A percentile compares a stretch with the other conserved stretches of the same genome.
phyloP scores from a whole-genome alignment of 2,888 invertebrate species.

The Branchellion lobata region DNA sequence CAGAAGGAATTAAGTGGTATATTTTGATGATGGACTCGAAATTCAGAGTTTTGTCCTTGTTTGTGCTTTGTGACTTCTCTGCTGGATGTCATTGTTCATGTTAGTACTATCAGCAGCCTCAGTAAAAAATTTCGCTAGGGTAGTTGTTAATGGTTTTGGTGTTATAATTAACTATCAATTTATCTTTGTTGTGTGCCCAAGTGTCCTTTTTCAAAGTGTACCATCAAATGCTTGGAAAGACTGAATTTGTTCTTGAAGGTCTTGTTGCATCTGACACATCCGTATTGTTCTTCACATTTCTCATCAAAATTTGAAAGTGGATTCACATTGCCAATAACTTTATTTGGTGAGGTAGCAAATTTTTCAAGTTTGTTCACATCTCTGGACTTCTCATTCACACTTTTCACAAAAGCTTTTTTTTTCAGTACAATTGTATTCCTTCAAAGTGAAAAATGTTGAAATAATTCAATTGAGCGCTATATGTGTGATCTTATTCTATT shows the following conservation, averaged over 20 bases:
- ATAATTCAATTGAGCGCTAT: too few species aligned
- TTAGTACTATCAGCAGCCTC: too few species aligned
- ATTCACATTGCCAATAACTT: neutral
- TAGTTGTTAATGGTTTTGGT: too few species aligned
- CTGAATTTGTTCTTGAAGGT: conserved; percentile 44
- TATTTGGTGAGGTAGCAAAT: neutral
- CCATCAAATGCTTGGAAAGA: conserved; percentile 31
- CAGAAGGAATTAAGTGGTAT: too few species aligned
- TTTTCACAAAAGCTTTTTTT: neutral
- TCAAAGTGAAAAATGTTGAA: neutral
- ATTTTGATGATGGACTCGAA: too few species aligned
- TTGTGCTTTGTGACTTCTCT: too few species aligned
- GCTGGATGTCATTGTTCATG: too few species aligned
- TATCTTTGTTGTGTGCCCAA: too few species aligned
- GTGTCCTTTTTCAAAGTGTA: conserved; percentile 28
- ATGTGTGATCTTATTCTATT: neutral
- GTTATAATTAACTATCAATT: too few species aligned
- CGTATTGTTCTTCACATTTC: neutral
- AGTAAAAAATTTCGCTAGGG: too few species aligned
- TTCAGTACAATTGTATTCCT: neutral
- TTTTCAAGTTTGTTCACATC: too few species aligned
- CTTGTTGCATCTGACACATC: conserved; percentile 37
- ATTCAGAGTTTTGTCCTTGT: too few species aligned
- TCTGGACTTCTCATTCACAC: neutral
- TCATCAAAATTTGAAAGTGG: neutral